Percentiles rank a stretch among this genome's conserved stretches.
phyloP scores from a whole-genome alignment of 1,140 invertebrate genomes.

The Platyscapa corneri region DNA sequence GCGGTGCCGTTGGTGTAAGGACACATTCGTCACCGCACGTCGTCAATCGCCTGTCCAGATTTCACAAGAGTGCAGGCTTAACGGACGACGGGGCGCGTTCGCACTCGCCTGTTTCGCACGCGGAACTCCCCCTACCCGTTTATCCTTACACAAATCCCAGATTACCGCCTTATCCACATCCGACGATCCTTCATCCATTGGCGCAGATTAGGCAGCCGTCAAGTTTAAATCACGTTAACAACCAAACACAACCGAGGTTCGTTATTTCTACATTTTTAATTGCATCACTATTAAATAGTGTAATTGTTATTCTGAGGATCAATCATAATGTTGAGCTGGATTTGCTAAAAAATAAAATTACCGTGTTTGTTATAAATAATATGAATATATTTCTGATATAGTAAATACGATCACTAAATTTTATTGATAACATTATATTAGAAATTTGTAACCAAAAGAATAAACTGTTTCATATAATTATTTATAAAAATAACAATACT shows the following conservation, averaged over 20 bases:
- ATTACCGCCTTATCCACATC: slow-evolving; percentile 91
- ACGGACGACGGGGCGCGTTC: slow-evolving; percentile 81
- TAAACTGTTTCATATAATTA: too few relatives aligned
- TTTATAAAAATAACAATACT: too few relatives aligned
- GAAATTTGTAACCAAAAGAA: too few relatives aligned
- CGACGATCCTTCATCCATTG: slow-evolving; percentile 84
- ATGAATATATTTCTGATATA: too few relatives aligned
- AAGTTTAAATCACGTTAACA: slow-evolving; percentile 72
- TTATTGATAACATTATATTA: too few relatives aligned
- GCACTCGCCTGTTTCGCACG: slow-evolving; percentile 83
- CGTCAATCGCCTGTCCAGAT: slow-evolving; percentile 95
- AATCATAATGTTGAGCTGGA: too few relatives aligned
- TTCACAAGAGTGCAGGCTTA: slow-evolving; percentile 95
- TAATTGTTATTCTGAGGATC: too few relatives aligned
- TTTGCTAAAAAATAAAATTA: too few relatives aligned
- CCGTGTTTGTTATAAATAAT: too few relatives aligned
- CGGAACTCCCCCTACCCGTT: slow-evolving; percentile 74
- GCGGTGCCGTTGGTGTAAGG: slow-evolving; percentile 90
- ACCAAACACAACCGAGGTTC: slow-evolving; percentile 75
- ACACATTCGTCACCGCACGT: slow-evolving; percentile 95
- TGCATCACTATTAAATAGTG: too few relatives aligned
- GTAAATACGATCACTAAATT: too few relatives aligned
- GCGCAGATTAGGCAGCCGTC: slow-evolving; percentile 90
- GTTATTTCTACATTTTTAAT: background rate
- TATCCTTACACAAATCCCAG: slow-evolving; percentile 91